phyloP scores from a whole-genome alignment of 2,888 invertebrate species.

The Stenchaetothrips biformis region DNA sequence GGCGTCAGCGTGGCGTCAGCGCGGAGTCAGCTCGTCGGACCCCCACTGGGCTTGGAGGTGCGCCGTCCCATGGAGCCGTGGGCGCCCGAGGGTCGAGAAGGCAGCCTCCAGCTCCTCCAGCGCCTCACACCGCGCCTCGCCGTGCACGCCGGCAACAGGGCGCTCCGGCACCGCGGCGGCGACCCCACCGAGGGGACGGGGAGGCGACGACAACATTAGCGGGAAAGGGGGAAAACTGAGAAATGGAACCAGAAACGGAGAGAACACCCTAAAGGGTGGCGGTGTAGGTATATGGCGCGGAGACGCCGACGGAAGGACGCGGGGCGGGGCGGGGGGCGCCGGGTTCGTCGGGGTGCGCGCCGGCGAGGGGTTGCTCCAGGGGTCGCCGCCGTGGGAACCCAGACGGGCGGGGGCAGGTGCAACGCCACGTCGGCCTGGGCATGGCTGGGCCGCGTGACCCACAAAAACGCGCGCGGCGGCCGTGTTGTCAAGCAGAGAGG shows the following conservation, averaged over 20 bases:
- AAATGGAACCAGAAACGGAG: slow-evolving; percentile 3
- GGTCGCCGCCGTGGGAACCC: slow-evolving; percentile 8
- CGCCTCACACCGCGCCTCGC: background rate
- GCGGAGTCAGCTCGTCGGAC: background rate
- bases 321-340: background rate
- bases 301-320: background rate
- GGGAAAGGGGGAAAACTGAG: background rate
- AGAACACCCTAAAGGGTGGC: background rate
- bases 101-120: background rate
- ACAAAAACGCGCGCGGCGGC: background rate
- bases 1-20: too few relatives aligned
- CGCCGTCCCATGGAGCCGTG: background rate
- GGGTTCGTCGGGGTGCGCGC: background rate
- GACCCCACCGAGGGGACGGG: background rate
- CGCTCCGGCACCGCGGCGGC: background rate
- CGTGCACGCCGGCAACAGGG: background rate
- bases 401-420: background rate
- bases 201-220: slow-evolving; percentile 15
- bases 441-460: background rate
- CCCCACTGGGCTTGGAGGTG: background rate
- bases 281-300: background rate
- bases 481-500: too few relatives aligned
- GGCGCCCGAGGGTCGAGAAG: background rate
- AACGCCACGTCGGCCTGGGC: background rate
- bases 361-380: background rate